Evolutionary conservation across 2,797 vertebrate genomes (phyloP).

Genomic region (Saxicola maurus): DNA sequence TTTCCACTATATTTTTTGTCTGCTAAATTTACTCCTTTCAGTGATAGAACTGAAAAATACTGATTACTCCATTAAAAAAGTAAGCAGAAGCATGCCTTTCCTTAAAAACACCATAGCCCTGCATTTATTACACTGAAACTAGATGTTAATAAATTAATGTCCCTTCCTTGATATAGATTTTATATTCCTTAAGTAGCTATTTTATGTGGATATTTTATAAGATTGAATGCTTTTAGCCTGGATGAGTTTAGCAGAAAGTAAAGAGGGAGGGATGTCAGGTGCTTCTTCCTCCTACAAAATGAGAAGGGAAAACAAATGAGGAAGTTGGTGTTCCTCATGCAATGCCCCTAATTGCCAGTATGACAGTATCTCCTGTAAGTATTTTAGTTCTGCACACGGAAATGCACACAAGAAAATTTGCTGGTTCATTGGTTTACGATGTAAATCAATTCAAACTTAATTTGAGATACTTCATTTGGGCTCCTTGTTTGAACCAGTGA

Average conservation of each 20-base stretch:
- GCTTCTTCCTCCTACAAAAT: background rate
- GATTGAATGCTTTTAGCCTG: background rate
- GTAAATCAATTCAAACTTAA: slow-evolving; percentile 70
- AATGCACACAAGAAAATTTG: slow-evolving; percentile 68
- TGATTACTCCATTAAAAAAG: background rate
- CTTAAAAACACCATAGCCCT: rapidly evolving
- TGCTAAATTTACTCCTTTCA: background rate
- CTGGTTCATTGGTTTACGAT: slow-evolving; percentile 66
- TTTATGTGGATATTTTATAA: background rate
- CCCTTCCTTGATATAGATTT: background rate
- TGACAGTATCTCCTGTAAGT: slow-evolving; percentile 59
- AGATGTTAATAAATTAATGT: background rate
- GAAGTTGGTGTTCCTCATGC: background rate
- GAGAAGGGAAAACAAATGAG: background rate
- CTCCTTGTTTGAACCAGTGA: slow-evolving; percentile 66
- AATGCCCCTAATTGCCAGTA: slow-evolving; percentile 27
- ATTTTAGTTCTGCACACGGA: slow-evolving; percentile 46
- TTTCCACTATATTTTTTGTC: background rate
- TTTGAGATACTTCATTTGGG: slow-evolving; percentile 75
- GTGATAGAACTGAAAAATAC: background rate
- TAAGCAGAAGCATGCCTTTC: background rate
- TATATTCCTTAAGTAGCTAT: background rate
- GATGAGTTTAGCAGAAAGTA: background rate
- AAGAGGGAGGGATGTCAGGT: background rate
- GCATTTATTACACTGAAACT: background rate